Conservation (phyloP, 2,113 vertebrate genomes). For the Catharus bicknelli region DNA sequence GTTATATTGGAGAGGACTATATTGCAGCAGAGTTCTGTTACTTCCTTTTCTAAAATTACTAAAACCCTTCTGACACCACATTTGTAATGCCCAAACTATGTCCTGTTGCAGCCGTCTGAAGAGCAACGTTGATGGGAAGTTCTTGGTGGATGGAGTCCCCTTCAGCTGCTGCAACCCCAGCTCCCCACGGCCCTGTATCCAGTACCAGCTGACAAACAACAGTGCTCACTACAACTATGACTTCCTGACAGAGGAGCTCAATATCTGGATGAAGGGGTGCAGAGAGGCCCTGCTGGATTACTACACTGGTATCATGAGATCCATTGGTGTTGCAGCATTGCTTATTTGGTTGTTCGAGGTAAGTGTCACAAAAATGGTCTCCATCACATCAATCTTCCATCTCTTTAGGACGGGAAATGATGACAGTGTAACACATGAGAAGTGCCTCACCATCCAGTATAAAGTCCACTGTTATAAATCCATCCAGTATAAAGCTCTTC, state of each 20-base stretch:
- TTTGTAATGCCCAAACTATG: not conserved
- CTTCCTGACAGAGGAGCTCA: slow-evolving; percentile 81
- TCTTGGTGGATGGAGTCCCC: slow-evolving; percentile 82
- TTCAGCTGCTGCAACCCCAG: slow-evolving; percentile 88
- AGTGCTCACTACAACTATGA: slow-evolving; percentile 86
- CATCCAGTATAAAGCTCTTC: not conserved
- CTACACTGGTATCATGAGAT: slow-evolving; percentile 82
- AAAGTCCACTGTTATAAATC: not conserved
- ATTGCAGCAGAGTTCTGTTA: not conserved
- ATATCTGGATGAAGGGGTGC: slow-evolving; percentile 85
- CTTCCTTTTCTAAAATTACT: not conserved
- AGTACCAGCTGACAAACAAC: slow-evolving; percentile 85
- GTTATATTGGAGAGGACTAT: not conserved
- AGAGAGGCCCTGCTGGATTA: slow-evolving; percentile 83
- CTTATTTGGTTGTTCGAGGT: slow-evolving; percentile 89
- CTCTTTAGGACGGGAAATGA: not conserved
- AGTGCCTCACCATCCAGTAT: not conserved
- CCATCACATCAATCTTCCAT: not conserved
- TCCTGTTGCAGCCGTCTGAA: slow-evolving; percentile 75
- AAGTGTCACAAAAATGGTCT: not conserved
- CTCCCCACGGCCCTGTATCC: slow-evolving; percentile 87
- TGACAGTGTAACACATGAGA: accelerated
- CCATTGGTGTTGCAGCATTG: slow-evolving; percentile 79
- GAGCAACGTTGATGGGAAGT: slow-evolving; percentile 84
- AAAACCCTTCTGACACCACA: not conserved